These are phyloP conservation scores for Arvicanthis niloticus DNA, from an alignment of 2,113 vertebrate species.

Conservation along the genomic window DNA sequence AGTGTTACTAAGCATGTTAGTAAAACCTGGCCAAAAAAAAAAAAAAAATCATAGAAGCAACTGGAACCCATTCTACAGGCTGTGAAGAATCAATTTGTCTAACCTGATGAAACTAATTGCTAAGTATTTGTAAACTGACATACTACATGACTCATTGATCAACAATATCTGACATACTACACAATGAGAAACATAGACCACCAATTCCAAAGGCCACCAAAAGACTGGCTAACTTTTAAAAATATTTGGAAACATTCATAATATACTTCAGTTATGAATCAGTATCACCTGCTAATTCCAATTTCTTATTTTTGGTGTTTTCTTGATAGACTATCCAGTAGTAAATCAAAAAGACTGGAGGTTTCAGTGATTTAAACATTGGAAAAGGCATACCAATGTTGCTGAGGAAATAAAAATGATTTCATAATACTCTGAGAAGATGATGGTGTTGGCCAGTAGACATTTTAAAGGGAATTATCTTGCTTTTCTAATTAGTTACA, in stretches of 20 bases:
- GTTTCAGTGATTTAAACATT: too few species aligned
- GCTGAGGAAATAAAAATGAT: too few species aligned
- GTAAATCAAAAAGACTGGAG: too few species aligned
- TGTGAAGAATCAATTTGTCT: slow-evolving; percentile 1
- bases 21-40: slow-evolving; percentile 30
- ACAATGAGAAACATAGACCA: background rate
- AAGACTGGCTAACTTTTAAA: too few species aligned
- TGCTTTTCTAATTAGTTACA: slow-evolving; percentile 60
- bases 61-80: background rate
- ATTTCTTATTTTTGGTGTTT: too few species aligned
- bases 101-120: slow-evolving; percentile 59
- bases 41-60: slow-evolving; percentile 3
- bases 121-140: slow-evolving; percentile 27
- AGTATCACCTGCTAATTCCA: too few species aligned
- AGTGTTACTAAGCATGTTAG: slow-evolving; percentile 40
- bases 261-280: too few species aligned
- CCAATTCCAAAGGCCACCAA: too few species aligned
- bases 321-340: too few species aligned
- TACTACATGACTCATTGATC: slow-evolving; percentile 14
- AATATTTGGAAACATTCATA: too few species aligned
- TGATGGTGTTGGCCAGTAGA: background rate
- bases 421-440: background rate
- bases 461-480: slow-evolving; percentile 14
- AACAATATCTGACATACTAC: background rate
- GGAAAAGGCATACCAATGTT: too few species aligned